Base-by-base conservation (phyloP, 2,888 invertebrate species). In the Rhabditophanes sp. region DNA sequence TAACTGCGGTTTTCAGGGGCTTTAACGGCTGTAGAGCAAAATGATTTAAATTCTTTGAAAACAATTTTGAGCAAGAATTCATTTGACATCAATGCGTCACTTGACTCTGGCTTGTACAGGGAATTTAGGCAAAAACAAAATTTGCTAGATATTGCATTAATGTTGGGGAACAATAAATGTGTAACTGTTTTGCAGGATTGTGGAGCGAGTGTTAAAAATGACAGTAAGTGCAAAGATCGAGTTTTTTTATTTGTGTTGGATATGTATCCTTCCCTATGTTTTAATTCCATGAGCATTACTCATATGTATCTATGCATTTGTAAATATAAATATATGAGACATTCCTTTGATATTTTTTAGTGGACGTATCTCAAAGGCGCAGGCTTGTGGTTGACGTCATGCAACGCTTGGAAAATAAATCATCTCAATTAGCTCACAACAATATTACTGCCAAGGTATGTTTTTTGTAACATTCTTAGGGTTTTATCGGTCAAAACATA, bases 21-120 rank as follows among this genome's bases (percentile, higher is more conserved):
- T 5, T 85, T 90, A 66, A 80, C 82, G 22, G 88, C 88, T 4
- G 83, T 90, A 22, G 90, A 90, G 70, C 82, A 87, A 69, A 85
- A 84, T 33, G 84, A 90, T 67, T 69, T 84, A 59, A 87, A 87
- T 61, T 82, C 83, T 65, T 82, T 84, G 6, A 75, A 80, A 54
- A 80, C 81, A 34, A 84, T 90, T 61, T 71, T 90, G 63, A 82
- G 84, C 62, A 82, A 83, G 17, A 82, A 82, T 1, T 82, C 82
- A 64, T 79, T 87, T 34, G 82, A 90, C 67, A 79, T 90, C 39
- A 88, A 88, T 71, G 82, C 83, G 26, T 21, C 37, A 6, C 20
- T 40, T 6, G 41, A 40, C n/a, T 9, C n/a, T 3, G 30, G 31
- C 3, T 17, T 45, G 12, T 42, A 45, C 37, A 85, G 87, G 66